Evolutionary conservation across 1,140 invertebrate species (phyloP), one percentile per base, ranked within the genome.

Genomic region (Papilio glaucus): DNA sequence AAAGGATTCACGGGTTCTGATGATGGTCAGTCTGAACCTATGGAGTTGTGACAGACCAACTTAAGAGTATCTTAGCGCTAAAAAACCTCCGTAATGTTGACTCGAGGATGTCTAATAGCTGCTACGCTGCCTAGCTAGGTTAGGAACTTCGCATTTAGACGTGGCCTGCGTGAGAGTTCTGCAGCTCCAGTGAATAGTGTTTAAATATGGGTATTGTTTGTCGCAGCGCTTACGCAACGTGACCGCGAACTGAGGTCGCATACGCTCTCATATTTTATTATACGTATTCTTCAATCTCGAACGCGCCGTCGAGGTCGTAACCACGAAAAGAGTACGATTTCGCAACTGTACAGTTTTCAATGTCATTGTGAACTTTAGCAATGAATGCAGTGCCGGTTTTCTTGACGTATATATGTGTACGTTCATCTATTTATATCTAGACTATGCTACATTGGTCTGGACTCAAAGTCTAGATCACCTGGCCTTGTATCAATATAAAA

Each of bases 241-340:
- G 89, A 88, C 89, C 90, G 89, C 88, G 87, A 91, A 90, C 82
- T 73, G 81, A 91, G 89, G 89, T 89, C 89, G 87, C 76, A 80
- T 89, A 82, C 87, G 88, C 89, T 91, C 87, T 89, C 85, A 90
- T 90, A 90, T 90, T 90, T n/a, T 92, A 90, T 88, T 90, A 87
- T 89, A 92, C 85, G 88, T 92, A 90, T 91, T 90, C 89, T 91
- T 89, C 85, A 85, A 87, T 91, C 85, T 85, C 81, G 80, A 79
- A 78, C 79, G 82, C 76, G 76, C 69, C 37, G 72, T 6, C 88
- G 90, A 91, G 88, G 89, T 83, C 88, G 78, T 78, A 85, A 87
- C 78, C 86, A 90, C 90, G 84, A 91, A 93, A 91, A 91, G 85
- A 86, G 81, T 88, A 89, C 77, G 77, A 85, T 93, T 93, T 93